phyloP scores from a whole-genome alignment of 1,140 invertebrate genomes.

The Drosophila malerkotliana region DNA sequence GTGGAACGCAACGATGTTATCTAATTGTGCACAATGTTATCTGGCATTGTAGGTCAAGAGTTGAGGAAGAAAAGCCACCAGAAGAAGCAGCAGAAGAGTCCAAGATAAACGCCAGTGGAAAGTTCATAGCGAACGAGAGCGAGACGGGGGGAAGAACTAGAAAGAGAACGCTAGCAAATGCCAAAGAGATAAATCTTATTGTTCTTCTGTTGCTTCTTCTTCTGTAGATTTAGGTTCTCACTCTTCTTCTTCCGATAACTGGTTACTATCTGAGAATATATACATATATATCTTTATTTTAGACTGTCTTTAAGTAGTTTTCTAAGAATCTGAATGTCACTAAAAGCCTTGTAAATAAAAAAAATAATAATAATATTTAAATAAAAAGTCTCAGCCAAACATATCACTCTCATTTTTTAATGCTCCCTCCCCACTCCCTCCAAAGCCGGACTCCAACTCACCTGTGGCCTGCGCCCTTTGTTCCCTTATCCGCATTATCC shows the following conservation, averaged over 20 bases:
- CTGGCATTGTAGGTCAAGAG: constrained; percentile 33
- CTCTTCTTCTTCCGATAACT: constrained; percentile 25
- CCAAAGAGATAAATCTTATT: constrained; percentile 39
- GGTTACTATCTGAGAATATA: constrained; percentile 12
- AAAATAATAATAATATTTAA: background rate
- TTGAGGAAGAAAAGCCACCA: background rate
- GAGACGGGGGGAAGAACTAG: background rate
- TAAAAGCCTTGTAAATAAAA: constrained; percentile 4
- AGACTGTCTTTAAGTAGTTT: constrained; percentile 13
- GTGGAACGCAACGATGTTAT: constrained; percentile 7
- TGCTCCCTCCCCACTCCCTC: background rate
- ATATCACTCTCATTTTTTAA: too few species aligned
- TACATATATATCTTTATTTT: constrained; percentile 5
- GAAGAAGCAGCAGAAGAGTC: background rate
- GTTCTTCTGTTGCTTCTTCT: background rate
- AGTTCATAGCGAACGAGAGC: background rate
- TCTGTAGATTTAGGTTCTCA: background rate
- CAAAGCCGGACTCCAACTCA: background rate
- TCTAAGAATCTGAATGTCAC: constrained; percentile 11
- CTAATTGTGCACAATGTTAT: constrained; percentile 15
- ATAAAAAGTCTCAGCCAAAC: too few species aligned
- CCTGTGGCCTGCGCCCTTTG: background rate
- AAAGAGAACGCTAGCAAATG: constrained; percentile 13
- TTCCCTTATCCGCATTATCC: constrained; percentile 6
- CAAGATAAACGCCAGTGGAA: background rate